Evolutionary conservation across 2,797 vertebrate genomes (phyloP).

Genomic region (Cyclopterus lumpus): DNA sequence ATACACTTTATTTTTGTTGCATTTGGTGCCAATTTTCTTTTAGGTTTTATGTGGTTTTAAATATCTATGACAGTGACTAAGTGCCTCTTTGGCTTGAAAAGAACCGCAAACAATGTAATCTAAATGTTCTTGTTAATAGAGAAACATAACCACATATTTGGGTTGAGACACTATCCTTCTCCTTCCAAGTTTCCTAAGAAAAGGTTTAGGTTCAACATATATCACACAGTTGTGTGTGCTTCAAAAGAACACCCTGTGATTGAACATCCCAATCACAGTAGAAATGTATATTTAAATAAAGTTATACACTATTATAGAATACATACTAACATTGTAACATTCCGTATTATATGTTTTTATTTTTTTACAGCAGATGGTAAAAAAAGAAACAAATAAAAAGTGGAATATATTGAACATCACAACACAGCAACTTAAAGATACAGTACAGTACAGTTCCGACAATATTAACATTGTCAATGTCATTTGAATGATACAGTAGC

Average conservation of each 20-base stretch:
- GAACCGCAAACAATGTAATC: slow-evolving; percentile 38
- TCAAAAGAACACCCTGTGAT: neutral
- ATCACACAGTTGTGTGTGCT: neutral
- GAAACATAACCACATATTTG: slow-evolving; percentile 24
- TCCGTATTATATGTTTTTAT: neutral
- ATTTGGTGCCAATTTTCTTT: slow-evolving; percentile 38
- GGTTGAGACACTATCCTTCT: neutral
- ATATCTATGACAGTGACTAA: slow-evolving; percentile 30
- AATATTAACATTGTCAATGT: neutral
- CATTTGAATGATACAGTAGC: neutral
- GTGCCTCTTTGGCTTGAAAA: slow-evolving; percentile 55
- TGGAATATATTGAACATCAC: neutral
- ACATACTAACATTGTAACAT: neutral
- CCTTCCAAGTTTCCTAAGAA: slow-evolving; percentile 10
- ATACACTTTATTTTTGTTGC: slow-evolving; percentile 37
- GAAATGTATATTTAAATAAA: neutral
- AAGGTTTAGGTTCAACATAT: neutral
- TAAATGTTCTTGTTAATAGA: slow-evolving; percentile 41
- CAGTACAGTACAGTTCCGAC: neutral
- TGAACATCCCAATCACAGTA: neutral
- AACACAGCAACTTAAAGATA: neutral
- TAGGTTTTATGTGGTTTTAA: slow-evolving; percentile 43
- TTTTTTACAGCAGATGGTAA: neutral
- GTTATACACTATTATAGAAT: neutral
- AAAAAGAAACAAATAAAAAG: no score